phyloP scores from a whole-genome alignment of 2,113 vertebrate species.

The Sula dactylatra region DNA sequence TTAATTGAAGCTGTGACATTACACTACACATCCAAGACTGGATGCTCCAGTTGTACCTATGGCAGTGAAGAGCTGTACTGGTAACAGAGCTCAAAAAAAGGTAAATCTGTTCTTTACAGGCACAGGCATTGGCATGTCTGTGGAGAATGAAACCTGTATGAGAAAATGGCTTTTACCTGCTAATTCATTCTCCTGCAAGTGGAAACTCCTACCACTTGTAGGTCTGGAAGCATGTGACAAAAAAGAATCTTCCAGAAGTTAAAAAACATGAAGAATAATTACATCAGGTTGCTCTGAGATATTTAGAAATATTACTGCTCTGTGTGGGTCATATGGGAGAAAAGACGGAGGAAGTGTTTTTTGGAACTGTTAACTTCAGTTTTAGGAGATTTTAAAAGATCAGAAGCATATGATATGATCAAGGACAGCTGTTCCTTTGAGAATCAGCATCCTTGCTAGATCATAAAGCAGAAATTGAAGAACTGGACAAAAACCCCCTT shows the following conservation, averaged over 20 bases:
- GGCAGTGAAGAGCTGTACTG: neutral
- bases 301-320: neutral
- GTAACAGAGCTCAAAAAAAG: neutral
- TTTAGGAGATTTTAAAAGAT: neutral
- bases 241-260: neutral
- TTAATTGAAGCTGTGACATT: neutral
- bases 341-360: neutral
- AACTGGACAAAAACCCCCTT: neutral
- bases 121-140: neutral
- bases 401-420: neutral
- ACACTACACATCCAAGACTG: neutral
- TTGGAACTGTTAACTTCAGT: neutral
- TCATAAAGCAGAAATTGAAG: neutral
- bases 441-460: neutral
- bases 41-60: neutral
- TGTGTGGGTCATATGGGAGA: neutral
- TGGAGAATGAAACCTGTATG: neutral
- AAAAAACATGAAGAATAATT: neutral
- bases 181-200: neutral
- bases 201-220: neutral
- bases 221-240: neutral
- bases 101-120: neutral
- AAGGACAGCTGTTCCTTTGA: neutral
- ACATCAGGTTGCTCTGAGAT: neutral
- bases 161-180: neutral